Percentiles rank a stretch among this genome's conserved stretches.
Evolutionary conservation across 2,888 invertebrate species (phyloP).

Genomic region (Asteroscopus sphinx): DNA sequence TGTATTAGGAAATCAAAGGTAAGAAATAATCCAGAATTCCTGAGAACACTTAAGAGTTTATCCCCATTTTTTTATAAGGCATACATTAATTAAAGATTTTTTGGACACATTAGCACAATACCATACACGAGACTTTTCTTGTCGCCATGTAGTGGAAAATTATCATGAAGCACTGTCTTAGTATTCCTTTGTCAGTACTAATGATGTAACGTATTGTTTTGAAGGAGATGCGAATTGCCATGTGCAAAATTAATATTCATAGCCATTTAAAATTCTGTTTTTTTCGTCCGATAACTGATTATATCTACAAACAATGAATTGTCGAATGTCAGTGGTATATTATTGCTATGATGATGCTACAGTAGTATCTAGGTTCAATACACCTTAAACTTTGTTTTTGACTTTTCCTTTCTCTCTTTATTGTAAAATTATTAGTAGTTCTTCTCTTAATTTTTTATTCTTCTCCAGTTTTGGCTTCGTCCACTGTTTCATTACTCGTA

Average conservation of each 20-base stretch:
- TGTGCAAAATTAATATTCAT: conserved; percentile 31
- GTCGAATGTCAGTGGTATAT: background rate
- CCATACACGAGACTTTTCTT: conserved; percentile 9
- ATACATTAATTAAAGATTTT: background rate
- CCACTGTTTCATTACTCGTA: no score
- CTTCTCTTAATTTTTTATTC: no score
- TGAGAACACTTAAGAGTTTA: no score
- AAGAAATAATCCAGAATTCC: no score
- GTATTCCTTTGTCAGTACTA: conserved; percentile 22
- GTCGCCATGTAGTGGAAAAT: conserved; percentile 14
- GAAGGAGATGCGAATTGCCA: conserved; percentile 3
- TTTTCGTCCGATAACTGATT: background rate
- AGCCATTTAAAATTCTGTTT: background rate
- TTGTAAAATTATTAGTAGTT: no score
- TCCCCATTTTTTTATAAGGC: no score
- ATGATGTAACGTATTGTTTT: conserved; percentile 41
- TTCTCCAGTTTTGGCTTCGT: no score
- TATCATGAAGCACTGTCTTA: conserved; percentile 22
- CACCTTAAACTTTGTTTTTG: no score
- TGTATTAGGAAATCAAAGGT: no score
- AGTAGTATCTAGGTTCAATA: no score
- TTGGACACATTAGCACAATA: conserved; percentile 3
- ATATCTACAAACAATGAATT: background rate
- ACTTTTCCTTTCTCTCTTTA: no score
- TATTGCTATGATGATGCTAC: background rate